A percentile compares a stretch with the other conserved stretches of the same genome.
These are phyloP conservation scores for Diplodus puntazzo DNA, from an alignment of 2,797 vertebrate genomes.

Conservation along the genomic window DNA sequence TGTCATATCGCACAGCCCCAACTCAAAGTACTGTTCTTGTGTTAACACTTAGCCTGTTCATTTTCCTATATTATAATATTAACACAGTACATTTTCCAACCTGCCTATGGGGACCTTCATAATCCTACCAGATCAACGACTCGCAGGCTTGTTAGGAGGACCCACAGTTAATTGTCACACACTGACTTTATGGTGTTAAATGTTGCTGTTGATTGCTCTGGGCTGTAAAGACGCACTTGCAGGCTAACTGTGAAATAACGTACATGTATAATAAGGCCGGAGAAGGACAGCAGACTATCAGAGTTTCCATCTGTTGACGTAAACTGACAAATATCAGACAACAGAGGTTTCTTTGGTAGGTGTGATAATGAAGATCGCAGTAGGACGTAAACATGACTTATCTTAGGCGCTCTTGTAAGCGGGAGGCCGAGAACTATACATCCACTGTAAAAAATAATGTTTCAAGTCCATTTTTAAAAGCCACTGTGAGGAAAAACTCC, in stretches of 20 bases:
- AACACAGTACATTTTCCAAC: constrained; percentile 13
- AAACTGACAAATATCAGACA: constrained; percentile 57
- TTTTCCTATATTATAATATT: constrained; percentile 1
- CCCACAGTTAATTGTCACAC: constrained; percentile 15
- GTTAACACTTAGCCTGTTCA: constrained; percentile 9
- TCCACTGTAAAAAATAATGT: constrained; percentile 50
- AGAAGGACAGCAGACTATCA: constrained; percentile 50
- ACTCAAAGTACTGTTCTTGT: background rate
- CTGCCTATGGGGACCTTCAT: background rate
- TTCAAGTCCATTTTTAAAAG: constrained; percentile 53
- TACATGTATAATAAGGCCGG: constrained; percentile 60
- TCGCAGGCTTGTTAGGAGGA: constrained; percentile 17
- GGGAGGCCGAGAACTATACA: constrained; percentile 45
- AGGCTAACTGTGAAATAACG: constrained; percentile 49
- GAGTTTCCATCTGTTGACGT: constrained; percentile 57
- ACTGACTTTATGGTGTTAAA: constrained; percentile 2
- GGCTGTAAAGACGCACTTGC: constrained; percentile 36
- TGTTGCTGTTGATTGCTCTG: constrained; percentile 22
- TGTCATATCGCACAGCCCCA: too few species aligned
- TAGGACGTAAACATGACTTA: constrained; percentile 65
- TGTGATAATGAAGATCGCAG: constrained; percentile 56
- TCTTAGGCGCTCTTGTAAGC: constrained; percentile 50
- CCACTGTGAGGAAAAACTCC: constrained; percentile 52
- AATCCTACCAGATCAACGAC: constrained; percentile 12
- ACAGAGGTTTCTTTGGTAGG: constrained; percentile 82